Conservation (phyloP, 2,113 vertebrate genomes). For the Orycteropus afer region DNA sequence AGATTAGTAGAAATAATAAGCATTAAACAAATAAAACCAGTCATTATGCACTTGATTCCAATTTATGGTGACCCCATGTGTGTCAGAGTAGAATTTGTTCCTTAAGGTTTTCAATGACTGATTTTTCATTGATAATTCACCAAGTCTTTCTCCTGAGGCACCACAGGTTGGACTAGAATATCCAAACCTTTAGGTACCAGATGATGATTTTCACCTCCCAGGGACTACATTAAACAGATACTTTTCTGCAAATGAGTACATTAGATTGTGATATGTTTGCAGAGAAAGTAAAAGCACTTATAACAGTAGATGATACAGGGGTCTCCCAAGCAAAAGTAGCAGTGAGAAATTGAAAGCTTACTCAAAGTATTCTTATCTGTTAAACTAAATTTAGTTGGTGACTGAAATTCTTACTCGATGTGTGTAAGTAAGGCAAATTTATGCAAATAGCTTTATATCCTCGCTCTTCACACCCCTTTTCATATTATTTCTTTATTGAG, state of each 20-base stretch:
- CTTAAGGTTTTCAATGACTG: not conserved
- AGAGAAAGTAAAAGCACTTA: not conserved
- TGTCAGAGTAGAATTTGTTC: not conserved
- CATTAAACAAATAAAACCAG: not conserved
- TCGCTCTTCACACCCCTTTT: constrained; percentile 62
- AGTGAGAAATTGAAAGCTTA: constrained; percentile 23
- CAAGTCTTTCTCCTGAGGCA: not conserved
- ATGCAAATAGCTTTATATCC: constrained; percentile 63
- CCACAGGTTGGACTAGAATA: not conserved
- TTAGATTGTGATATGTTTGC: not conserved
- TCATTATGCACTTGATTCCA: not conserved
- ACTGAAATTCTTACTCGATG: constrained; percentile 37
- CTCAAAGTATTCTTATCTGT: constrained; percentile 42
- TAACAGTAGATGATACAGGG: not conserved
- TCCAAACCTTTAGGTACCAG: not conserved
- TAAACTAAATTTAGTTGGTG: constrained; percentile 69
- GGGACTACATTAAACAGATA: not conserved
- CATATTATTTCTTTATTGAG: constrained; percentile 54
- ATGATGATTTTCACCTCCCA: too few relatives aligned
- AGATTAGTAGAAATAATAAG: not conserved
- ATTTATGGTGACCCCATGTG: not conserved
- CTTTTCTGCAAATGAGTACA: not conserved
- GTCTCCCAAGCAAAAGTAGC: not conserved
- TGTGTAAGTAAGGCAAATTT: constrained; percentile 55
- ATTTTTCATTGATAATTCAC: not conserved